phyloP scores from a whole-genome alignment of 2,113 vertebrate genomes.

The Corythaeola cristata region DNA sequence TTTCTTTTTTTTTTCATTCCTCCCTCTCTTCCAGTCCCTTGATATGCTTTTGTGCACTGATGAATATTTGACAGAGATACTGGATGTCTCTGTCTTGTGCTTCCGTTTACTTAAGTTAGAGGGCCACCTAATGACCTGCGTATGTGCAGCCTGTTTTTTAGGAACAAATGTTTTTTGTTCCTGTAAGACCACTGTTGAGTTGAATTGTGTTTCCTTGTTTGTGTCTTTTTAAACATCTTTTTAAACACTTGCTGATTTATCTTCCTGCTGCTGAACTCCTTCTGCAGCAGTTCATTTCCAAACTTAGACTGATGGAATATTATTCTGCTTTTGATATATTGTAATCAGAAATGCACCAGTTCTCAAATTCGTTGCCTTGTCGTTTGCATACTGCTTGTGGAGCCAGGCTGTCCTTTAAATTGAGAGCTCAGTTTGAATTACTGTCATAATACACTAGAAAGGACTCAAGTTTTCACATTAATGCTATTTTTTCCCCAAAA shows the following conservation, averaged over 20 bases:
- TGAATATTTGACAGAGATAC: background rate
- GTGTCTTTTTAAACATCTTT: background rate
- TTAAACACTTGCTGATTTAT: background rate
- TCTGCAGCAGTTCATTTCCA: background rate
- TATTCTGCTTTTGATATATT: background rate
- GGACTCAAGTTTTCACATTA: background rate
- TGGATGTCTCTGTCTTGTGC: background rate
- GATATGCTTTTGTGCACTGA: background rate
- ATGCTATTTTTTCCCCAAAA: background rate
- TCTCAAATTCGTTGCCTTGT: background rate
- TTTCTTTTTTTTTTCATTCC: too few relatives aligned
- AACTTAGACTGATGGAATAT: background rate
- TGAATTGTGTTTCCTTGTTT: background rate
- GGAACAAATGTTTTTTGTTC: background rate
- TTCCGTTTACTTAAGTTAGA: conserved; percentile 20
- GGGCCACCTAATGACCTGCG: conserved; percentile 55
- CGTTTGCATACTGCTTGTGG: background rate
- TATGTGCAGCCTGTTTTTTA: background rate
- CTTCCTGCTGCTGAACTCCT: background rate
- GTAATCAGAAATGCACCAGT: background rate
- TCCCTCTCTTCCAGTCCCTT: background rate
- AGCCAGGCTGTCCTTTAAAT: conserved; percentile 20
- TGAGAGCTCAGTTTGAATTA: conserved; percentile 10
- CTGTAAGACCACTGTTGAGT: background rate
- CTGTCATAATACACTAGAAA: background rate